phyloP scores from a whole-genome alignment of 2,113 vertebrate genomes.

The Saccopteryx leptura region DNA sequence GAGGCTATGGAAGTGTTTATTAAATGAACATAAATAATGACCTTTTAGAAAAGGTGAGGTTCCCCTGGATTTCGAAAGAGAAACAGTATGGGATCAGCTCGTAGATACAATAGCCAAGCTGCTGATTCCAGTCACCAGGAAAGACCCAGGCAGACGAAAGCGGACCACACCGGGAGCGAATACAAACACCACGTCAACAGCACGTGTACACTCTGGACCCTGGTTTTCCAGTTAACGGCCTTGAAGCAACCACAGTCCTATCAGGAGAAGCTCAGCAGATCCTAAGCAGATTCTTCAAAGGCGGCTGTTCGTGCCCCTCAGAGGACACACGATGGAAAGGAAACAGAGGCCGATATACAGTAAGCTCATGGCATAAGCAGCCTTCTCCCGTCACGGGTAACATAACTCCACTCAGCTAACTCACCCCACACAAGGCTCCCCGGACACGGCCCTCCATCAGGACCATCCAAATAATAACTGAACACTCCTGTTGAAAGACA shows the following conservation, averaged over 20 bases:
- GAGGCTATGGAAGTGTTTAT: neutral
- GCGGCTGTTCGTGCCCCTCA: slow-evolving; percentile 89
- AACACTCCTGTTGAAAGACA: neutral
- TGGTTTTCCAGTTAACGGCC: slow-evolving; percentile 78
- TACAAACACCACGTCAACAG: slow-evolving; percentile 57
- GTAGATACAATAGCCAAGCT: neutral
- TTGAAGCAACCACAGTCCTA: slow-evolving; percentile 81
- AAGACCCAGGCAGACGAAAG: neutral
- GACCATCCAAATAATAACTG: neutral
- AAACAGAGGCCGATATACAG: slow-evolving; percentile 89
- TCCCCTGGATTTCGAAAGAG: slow-evolving; percentile 10
- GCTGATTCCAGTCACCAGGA: neutral
- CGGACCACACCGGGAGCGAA: neutral
- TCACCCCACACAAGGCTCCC: neutral
- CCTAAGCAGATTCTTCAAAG: slow-evolving; percentile 83
- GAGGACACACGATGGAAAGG: slow-evolving; percentile 89
- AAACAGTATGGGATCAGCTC: neutral
- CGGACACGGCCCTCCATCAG: neutral
- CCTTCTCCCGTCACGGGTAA: slow-evolving; percentile 89
- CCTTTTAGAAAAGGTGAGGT: neutral
- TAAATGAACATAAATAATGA: slow-evolving; percentile 19
- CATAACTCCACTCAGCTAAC: neutral
- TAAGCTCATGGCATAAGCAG: slow-evolving; percentile 88
- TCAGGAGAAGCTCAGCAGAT: slow-evolving; percentile 85
- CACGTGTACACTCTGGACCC: neutral